Evolutionary conservation across 2,888 invertebrate genomes (phyloP), one percentile per base, ranked within the genome.

Genomic region (Tuta absoluta): DNA sequence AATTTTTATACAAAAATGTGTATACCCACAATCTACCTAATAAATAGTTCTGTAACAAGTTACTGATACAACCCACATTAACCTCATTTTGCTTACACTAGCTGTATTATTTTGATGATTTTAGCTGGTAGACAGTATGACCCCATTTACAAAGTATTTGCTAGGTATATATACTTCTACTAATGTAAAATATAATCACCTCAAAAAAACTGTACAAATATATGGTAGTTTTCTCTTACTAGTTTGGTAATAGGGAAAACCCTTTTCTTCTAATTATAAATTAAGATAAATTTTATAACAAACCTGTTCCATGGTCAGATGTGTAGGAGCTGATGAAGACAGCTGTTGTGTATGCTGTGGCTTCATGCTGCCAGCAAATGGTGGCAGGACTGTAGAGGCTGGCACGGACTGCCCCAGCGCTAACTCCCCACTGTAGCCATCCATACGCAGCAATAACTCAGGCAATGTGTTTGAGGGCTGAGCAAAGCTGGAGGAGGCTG

Each of bases 281-380:
- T 19, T 48, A 53, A 23, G 10, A 28, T 5, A 14, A 24, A 5
- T 33, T 33, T 33, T 8, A 28, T 28, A 24, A 28, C 66, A 41
- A 57, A 92, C 92, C 87, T 94, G 94, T 71, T 97, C 97, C 73
- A 95, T 87, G 37, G 96, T 95, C 70, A 95, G 93, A 82, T 97
- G 96, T 63, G 97, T 96, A 3, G 97, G 97, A 33, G 97, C 97
- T 61, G 97, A 97, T 59, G 97, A 96, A 2, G 97, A 97, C 2
- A 97, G 92, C 66, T 96, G 93, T 37, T 96, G 93, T 37, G 95
- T 93, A 67, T 92, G 89, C 64, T 86, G 85, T 49, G 85, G 83
- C 73, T 87, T 87, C 0, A 86, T 78, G 72, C 81, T 84, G 33
- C 85, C 76, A 19, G 87, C 85, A 63, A 92, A 88, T 38, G 92